Base-by-base conservation (phyloP, 2,888 invertebrate genomes). In the Xanthia togata region DNA sequence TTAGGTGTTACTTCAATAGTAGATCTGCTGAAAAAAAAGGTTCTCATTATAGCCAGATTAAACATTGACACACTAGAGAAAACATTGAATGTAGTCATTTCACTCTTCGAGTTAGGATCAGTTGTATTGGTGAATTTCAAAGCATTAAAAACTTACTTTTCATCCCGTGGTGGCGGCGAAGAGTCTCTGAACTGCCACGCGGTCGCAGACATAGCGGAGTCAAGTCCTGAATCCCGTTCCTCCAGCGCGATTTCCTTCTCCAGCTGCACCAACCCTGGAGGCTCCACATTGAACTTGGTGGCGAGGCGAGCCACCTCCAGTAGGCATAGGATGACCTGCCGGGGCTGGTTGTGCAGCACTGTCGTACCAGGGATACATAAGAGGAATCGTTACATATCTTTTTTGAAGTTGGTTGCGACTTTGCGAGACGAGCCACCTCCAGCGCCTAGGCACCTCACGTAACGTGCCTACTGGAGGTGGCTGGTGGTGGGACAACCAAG, bases 201-300 rank as follows among this genome's bases (percentile, higher is more conserved):
- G 70, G 97, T 97, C 90, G 91, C 97, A 86, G 93, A 97, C 96
- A 92, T 97, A 79, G 95, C 97, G 71, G 97, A 97, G 92, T 97
- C 97, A 23, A 97, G 97, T 11, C 97, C 97, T 20, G 97, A 97
- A 90, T 97, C 97, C 44, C 97, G 96, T 92, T 98, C 98, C 92
- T 98, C 98, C 84, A 97, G 96, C n/a, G 98, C 98, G 78, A 99
- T 98, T 96, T 98, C 98, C 90, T 98, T 98, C 95, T 98, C 98
- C 88, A 98, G 96, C 92, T 98, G 98, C 77, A 99, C 98, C 78
- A 99, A 96, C 44, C 96, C 96, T 0, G 98, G 98, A 1, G 98
- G 98, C 93, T 98, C 98, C 85, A 99, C 96, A 63, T 98, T 98
- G 94, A 97, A 98, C 91, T 97, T 97, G 65, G 98, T 97, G 8